These are phyloP conservation scores for Drosophila antonietae DNA, from an alignment of 2,888 invertebrate species.

Conservation along the genomic window DNA sequence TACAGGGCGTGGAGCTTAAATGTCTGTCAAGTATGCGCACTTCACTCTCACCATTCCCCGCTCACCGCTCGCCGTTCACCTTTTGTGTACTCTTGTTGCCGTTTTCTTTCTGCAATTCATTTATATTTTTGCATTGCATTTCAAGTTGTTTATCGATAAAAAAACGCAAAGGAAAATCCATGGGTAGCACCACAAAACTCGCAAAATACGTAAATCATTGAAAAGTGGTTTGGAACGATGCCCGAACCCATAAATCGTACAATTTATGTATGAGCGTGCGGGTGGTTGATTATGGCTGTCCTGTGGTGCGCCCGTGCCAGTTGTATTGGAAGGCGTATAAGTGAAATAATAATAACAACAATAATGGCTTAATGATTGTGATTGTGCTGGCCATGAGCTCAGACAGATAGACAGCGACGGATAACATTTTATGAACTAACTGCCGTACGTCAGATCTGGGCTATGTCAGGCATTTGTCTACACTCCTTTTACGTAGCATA, in stretches of 20 bases:
- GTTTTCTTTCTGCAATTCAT: constrained; percentile 27
- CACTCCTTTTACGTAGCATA: constrained; percentile 35
- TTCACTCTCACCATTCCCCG: not conserved
- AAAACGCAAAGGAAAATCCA: constrained; percentile 34
- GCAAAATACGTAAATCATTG: constrained; percentile 66
- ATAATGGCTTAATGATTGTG: constrained; percentile 78
- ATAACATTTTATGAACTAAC: constrained; percentile 65
- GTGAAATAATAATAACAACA: constrained; percentile 79
- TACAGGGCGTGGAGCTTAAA: constrained; percentile 48
- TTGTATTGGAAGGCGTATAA: constrained; percentile 40
- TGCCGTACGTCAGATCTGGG: constrained; percentile 49
- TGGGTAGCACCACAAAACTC: constrained; percentile 9
- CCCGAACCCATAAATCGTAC: constrained; percentile 35
- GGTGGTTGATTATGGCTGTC: constrained; percentile 3
- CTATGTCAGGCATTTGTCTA: constrained; percentile 63
- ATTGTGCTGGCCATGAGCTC: constrained; percentile 70
- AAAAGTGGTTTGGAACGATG: constrained; percentile 36
- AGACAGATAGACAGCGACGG: constrained; percentile 10
- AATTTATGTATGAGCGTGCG: constrained; percentile 38
- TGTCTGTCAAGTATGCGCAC: constrained; percentile 52
- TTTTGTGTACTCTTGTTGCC: not conserved
- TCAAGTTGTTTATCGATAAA: constrained; percentile 74
- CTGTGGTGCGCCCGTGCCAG: constrained; percentile 7
- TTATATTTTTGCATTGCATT: constrained; percentile 62
- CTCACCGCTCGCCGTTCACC: not conserved